Base-by-base conservation (phyloP, 2,888 invertebrate species). In the Tiphia femorata region DNA sequence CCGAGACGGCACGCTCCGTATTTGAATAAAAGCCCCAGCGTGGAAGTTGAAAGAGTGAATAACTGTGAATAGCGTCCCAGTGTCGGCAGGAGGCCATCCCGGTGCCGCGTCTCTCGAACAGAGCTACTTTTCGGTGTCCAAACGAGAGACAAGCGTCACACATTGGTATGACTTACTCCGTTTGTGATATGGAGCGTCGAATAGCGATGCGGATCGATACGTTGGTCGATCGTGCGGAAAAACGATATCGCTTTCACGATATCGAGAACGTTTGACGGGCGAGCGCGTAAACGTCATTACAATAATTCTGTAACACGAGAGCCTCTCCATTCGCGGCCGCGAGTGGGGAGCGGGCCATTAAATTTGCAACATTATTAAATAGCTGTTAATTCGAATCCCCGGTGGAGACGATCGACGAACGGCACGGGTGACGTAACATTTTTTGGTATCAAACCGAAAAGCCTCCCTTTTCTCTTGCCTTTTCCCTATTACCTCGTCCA, bases 31-130 rank as follows among this genome's bases (percentile, higher is more conserved):
- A 64, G 59, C 61, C 14, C 19, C 61, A 41, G 64, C 64, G 69
- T 70, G 70, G 69, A 70, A 70, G 69, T 60, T 69, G 65, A 70
- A 64, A 69, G 70, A 67, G 64, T 70, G 70, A 70, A 69, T 66
- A 70, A 69, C 70, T 50, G 63, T 44, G 67, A 58, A 66, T 66
- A 69, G 60, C 66, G 70, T 56, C 63, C 58, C 59, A 49, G 65
- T 69, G 69, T 59, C 65, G 59, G 57, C 50, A 50, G 41, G 52
- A 47, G 41, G 40, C n/a, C n/a, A n/a, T n/a, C n/a, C n/a, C n/a
- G n/a, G n/a, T n/a, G n/a, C n/a, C n/a, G n/a, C 7, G 40, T 37
- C 38, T 38, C 33, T 30, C 50, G 42, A 27, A 38, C 25, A 38
- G 20, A 27, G 43, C 55, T 44, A 43, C 62, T n/a, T 12, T 37